phyloP scores from a whole-genome alignment of 2,888 invertebrate genomes.

The Agrotis ipsilon region DNA sequence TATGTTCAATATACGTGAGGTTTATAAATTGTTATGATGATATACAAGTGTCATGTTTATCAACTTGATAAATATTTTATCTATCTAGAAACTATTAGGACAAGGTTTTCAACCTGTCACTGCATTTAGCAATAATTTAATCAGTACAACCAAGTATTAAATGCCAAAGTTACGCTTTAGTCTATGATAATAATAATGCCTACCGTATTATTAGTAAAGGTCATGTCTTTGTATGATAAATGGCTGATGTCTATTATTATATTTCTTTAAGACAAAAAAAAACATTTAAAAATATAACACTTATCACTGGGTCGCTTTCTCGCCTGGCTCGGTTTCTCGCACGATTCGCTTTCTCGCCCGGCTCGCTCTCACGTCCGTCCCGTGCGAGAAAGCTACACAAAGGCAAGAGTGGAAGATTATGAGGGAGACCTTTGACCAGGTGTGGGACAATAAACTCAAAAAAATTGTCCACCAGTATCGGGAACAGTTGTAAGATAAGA shows the following conservation, averaged over 20 bases:
- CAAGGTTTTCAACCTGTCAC: constrained; percentile 52
- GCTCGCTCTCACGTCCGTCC: no score
- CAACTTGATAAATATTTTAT: background rate
- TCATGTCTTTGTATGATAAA: constrained; percentile 9
- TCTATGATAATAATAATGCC: background rate
- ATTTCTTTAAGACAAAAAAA: no score
- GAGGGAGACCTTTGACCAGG: no score
- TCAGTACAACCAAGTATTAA: constrained; percentile 3
- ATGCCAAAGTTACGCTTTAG: constrained; percentile 28
- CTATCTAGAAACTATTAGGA: constrained; percentile 1
- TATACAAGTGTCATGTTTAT: background rate
- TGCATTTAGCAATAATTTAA: constrained; percentile 12
- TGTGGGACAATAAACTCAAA: no score
- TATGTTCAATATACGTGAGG: background rate
- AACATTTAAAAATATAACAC: no score
- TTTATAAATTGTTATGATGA: background rate
- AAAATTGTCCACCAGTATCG: no score
- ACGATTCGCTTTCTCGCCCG: no score
- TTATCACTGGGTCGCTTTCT: no score
- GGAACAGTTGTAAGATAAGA: no score
- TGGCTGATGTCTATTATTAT: background rate
- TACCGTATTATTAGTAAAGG: background rate
- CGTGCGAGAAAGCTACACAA: no score
- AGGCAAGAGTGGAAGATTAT: no score
- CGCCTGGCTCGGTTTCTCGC: no score